These are phyloP conservation scores for Macrosteles quadrilineatus DNA, from an alignment of 1,140 invertebrate species.

Conservation along the genomic window DNA sequence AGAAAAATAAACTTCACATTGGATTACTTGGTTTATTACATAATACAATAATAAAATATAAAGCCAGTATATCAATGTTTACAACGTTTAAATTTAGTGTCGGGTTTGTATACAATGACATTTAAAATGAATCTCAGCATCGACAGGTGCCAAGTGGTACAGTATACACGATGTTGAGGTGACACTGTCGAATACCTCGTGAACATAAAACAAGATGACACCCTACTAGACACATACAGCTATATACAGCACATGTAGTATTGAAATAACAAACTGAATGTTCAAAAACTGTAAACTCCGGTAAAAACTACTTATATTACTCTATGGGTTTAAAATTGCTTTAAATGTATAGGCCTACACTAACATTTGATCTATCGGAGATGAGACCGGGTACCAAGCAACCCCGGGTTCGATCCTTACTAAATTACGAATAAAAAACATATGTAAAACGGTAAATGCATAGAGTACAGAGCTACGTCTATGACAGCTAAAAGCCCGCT, in stretches of 20 bases:
- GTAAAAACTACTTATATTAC: constrained; percentile 24
- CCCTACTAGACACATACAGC: constrained; percentile 14
- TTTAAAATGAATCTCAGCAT: neutral
- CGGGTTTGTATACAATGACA: constrained; percentile 25
- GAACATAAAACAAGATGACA: neutral
- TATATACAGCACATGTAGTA: constrained; percentile 23
- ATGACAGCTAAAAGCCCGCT: neutral
- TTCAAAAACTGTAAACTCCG: neutral
- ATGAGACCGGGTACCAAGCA: constrained; percentile 19
- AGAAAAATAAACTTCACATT: neutral
- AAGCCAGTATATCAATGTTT: constrained; percentile 31
- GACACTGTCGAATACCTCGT: neutral
- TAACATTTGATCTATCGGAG: constrained; percentile 20
- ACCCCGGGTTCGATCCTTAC: neutral
- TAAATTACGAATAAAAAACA: neutral
- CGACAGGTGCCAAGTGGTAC: too few relatives aligned
- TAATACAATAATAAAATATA: constrained; percentile 32
- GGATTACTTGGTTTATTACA: constrained; percentile 31
- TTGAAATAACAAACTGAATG: neutral
- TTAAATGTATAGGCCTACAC: constrained; percentile 22
- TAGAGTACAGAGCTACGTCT: neutral
- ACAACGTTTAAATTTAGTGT: constrained; percentile 14
- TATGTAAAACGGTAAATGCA: constrained; percentile 15
- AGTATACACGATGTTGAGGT: neutral
- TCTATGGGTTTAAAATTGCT: constrained; percentile 26